Base-by-base conservation (phyloP, 1,140 invertebrate species). In the Himalopsyche phryganea region DNA sequence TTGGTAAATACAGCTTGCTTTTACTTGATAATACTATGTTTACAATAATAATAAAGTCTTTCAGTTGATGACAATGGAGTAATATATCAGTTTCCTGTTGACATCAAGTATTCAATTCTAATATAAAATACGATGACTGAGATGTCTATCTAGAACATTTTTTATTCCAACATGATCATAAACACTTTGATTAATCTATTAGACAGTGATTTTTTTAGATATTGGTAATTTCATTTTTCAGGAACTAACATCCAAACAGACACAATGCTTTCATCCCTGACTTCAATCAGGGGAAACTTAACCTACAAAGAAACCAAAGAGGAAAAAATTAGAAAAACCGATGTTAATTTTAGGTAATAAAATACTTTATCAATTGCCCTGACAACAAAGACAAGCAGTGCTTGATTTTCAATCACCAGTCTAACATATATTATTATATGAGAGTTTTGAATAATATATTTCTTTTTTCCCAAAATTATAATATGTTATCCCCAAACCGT, bases 261-360 rank as follows among this genome's bases (percentile, higher is more conserved):
- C 10, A 61, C 59, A 5, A 61, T 65, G 41, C 33, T 65, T 17
- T 20, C 63, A 6, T 61, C 63, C 1, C 32, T 65, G n/a, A 65
- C 63, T 6, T 61, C 58, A 1, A 17, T 65, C 10, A 50, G 63
- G 52, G 63, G 63, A 20, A 65, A 65, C 38, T 35, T 65, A 1
- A 61, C 63, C 0, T 45, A 58, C 33, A 23, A 38, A 0, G 47
- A 57, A 45, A 36, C 32, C 13, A 35, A 36, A 11, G 62, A 60
- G 2, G 62, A 57, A 28, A 50, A 60, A 15, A 44, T 58, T n/a
- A 57, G 58, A 35, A 60, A 51, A 20, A 64, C 60, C 35, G 62
- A 64, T 46, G 53, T 64, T 1, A 44, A 64, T 40, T 60, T 64
- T 15, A 60, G 62, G 62, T 63, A 23, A 50, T 32, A 11, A 2